A percentile compares a stretch with the other conserved stretches of the same genome.
Conservation (phyloP, 2,113 vertebrate genomes). For the Ginglymostoma cirratum region DNA sequence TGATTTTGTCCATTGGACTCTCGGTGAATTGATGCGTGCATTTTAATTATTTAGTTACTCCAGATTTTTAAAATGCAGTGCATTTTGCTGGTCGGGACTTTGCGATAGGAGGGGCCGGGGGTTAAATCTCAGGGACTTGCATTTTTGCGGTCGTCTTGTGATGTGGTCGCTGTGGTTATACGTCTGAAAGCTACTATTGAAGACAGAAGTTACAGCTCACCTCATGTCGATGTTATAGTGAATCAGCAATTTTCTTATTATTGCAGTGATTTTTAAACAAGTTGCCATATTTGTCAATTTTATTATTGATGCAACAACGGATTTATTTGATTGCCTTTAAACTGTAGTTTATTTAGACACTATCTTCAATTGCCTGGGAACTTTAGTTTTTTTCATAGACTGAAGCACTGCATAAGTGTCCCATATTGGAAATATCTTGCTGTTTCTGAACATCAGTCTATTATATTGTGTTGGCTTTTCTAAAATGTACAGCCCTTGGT, state of each 20-base stretch:
- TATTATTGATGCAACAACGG: not conserved
- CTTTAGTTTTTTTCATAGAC: not conserved
- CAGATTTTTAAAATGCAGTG: not conserved
- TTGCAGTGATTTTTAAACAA: not conserved
- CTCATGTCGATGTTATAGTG: not conserved
- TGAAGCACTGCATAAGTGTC: not conserved
- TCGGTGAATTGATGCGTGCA: not conserved
- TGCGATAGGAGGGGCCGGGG: not conserved
- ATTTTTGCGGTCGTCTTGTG: conserved; percentile 21
- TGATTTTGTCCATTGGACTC: not conserved
- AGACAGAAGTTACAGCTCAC: not conserved
- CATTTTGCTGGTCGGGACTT: not conserved
- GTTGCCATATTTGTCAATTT: not conserved
- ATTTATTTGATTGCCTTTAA: too few species aligned
- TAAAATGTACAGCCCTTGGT: not conserved
- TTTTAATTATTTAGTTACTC: not conserved
- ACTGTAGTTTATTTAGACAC: too few species aligned
- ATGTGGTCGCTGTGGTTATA: conserved; percentile 32
- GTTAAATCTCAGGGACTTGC: not conserved
- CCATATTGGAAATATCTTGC: not conserved
- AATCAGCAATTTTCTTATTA: conserved; percentile 18
- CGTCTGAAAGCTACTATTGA: conserved; percentile 27
- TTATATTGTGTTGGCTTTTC: not conserved
- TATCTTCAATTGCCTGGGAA: not conserved
- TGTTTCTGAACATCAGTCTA: not conserved